Evolutionary conservation across 2,797 vertebrate species (phyloP).

Genomic region (Bovichtus diacanthus): DNA sequence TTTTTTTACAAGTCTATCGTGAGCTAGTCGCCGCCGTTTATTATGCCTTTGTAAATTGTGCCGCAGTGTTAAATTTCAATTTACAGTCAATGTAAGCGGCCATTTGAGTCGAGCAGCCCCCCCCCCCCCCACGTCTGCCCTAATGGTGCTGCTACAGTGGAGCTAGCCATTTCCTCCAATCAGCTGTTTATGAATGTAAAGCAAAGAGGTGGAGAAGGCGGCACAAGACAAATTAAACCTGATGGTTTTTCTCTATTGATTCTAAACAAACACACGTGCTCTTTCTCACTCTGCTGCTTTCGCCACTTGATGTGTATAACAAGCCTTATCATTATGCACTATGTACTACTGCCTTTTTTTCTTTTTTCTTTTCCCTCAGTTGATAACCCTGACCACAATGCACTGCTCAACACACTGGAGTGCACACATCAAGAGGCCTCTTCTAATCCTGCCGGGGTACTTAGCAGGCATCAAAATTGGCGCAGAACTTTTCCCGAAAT

Average conservation of each 20-base stretch:
- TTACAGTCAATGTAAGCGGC: slow-evolving; percentile 69
- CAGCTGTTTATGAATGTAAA: slow-evolving; percentile 53
- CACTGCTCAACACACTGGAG: slow-evolving; percentile 65
- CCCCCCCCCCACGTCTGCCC: too few relatives aligned
- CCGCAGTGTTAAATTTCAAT: slow-evolving; percentile 78
- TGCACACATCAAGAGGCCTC: slow-evolving; percentile 76
- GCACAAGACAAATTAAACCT: slow-evolving; percentile 66
- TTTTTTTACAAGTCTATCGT: slow-evolving; percentile 66
- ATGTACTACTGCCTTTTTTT: slow-evolving; percentile 47
- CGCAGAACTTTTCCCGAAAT: slow-evolving; percentile 75
- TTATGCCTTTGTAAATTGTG: slow-evolving; percentile 72
- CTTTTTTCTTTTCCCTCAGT: slow-evolving; percentile 22
- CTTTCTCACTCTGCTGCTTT: slow-evolving; percentile 56
- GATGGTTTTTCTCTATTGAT: slow-evolving; percentile 64
- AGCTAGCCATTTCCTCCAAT: slow-evolving; percentile 55
- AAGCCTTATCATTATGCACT: slow-evolving; percentile 70
- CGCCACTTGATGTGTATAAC: slow-evolving; percentile 61
- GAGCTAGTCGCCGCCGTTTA: slow-evolving; percentile 63
- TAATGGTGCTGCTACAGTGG: slow-evolving; percentile 44
- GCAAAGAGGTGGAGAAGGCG: slow-evolving; percentile 53
- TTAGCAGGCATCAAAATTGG: slow-evolving; percentile 82
- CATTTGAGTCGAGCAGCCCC: slow-evolving; percentile 54
- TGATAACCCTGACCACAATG: slow-evolving; percentile 77
- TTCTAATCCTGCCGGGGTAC: slow-evolving; percentile 78
- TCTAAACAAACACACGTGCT: slow-evolving; percentile 67